Conservation (phyloP, 2,113 vertebrate genomes). For the Mustelus asterias region DNA sequence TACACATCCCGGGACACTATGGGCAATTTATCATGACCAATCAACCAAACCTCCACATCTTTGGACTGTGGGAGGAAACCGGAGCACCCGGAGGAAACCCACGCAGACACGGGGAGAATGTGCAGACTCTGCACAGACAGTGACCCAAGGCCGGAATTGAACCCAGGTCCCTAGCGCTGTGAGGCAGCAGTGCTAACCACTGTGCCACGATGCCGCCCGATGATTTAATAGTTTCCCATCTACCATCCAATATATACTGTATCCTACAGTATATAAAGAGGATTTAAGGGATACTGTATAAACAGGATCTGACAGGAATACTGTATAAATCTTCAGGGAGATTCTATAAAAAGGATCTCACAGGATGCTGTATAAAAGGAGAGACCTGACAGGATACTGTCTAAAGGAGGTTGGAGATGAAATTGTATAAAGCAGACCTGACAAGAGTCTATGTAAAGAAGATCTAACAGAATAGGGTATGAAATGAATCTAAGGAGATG, state of each 20-base stretch:
- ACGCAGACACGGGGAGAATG: no score
- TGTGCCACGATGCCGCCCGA: no score
- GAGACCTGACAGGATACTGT: background rate
- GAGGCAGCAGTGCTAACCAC: no score
- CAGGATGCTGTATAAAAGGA: background rate
- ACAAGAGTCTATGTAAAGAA: background rate
- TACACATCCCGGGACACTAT: no score
- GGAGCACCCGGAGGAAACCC: no score
- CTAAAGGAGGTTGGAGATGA: background rate
- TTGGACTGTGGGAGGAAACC: no score
- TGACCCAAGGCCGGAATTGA: no score
- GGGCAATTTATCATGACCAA: no score
- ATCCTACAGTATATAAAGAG: background rate
- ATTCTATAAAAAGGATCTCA: background rate
- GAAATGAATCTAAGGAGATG: background rate
- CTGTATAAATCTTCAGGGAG: background rate
- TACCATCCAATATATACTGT: background rate
- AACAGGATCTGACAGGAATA: conserved; percentile 17
- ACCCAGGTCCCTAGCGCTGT: no score
- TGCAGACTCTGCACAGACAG: no score
- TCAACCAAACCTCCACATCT: no score
- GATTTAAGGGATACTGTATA: background rate
- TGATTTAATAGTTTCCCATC: background rate
- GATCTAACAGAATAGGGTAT: conserved; percentile 1
- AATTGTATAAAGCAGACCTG: conserved; percentile 22